Percentiles rank a stretch among this genome's conserved stretches.
Conservation (phyloP, 2,797 vertebrate genomes). For the Parauchenoglanis ngamensis region DNA sequence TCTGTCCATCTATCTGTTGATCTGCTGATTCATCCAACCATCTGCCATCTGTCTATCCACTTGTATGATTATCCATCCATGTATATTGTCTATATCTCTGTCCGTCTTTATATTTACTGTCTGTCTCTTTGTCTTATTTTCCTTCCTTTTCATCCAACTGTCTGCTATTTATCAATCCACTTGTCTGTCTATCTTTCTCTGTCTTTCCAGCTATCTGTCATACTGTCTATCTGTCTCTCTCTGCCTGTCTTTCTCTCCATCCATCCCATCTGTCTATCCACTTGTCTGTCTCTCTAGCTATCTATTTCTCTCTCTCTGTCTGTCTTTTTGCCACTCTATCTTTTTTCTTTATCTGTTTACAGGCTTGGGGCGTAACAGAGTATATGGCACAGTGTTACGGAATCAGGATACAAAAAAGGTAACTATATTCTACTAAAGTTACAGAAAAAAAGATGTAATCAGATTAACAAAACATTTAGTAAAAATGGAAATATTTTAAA, state of each 20-base stretch:
- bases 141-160: neutral
- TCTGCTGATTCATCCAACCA: too few species aligned
- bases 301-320: neutral
- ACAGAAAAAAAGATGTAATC: too few species aligned
- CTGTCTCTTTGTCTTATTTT: neutral
- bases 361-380: too few species aligned
- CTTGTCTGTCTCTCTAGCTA: neutral
- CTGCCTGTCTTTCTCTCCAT: neutral
- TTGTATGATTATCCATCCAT: neutral
- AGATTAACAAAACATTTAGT: too few species aligned
- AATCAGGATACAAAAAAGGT: too few species aligned
- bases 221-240: neutral
- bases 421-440: too few species aligned
- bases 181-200: neutral
- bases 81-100: neutral
- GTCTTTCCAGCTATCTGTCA: too few species aligned
- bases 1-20: neutral
- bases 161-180: conserved; percentile 34
- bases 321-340: neutral
- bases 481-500: too few species aligned
- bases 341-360: neutral
- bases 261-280: neutral
- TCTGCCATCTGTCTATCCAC: neutral
- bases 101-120: neutral
- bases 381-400: too few species aligned